Percentiles rank a stretch among this genome's conserved stretches.
These are phyloP conservation scores for Salarias fasciatus DNA, from an alignment of 2,797 vertebrate species.

Conservation along the genomic window DNA sequence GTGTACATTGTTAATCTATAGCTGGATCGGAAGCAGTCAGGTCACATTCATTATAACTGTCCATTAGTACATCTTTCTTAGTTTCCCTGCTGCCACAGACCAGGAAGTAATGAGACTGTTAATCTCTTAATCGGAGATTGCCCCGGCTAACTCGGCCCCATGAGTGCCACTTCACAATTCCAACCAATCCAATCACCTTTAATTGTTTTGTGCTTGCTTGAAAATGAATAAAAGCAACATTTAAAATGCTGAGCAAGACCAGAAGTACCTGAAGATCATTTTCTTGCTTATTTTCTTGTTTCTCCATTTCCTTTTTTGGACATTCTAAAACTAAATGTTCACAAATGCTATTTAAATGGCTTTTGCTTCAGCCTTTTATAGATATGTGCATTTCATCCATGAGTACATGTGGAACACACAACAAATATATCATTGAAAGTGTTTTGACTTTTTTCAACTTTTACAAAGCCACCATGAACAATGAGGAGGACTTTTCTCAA, in stretches of 20 bases:
- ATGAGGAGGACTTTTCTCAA: too few species aligned
- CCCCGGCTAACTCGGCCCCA: slow-evolving; percentile 56
- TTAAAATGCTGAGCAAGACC: slow-evolving; percentile 32
- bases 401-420: too few species aligned
- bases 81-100: slow-evolving; percentile 40
- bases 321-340: too few species aligned
- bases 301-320: not conserved
- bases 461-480: too few species aligned
- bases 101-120: slow-evolving; percentile 71
- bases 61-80: slow-evolving; percentile 18
- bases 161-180: slow-evolving; percentile 49
- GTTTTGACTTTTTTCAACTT: too few species aligned
- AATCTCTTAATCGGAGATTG: slow-evolving; percentile 73
- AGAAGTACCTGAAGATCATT: slow-evolving; percentile 1
- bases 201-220: slow-evolving; percentile 67
- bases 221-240: slow-evolving; percentile 64
- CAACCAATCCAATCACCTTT: slow-evolving; percentile 52
- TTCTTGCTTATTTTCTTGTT: slow-evolving; percentile 1
- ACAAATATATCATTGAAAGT: too few species aligned
- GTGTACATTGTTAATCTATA: slow-evolving; percentile 8
- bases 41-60: slow-evolving; percentile 36
- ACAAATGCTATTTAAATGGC: too few species aligned
- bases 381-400: too few species aligned
- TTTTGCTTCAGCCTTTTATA: too few species aligned
- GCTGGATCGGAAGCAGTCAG: slow-evolving; percentile 4